Conservation (phyloP, 2,113 vertebrate species). For the Upupa epops region DNA sequence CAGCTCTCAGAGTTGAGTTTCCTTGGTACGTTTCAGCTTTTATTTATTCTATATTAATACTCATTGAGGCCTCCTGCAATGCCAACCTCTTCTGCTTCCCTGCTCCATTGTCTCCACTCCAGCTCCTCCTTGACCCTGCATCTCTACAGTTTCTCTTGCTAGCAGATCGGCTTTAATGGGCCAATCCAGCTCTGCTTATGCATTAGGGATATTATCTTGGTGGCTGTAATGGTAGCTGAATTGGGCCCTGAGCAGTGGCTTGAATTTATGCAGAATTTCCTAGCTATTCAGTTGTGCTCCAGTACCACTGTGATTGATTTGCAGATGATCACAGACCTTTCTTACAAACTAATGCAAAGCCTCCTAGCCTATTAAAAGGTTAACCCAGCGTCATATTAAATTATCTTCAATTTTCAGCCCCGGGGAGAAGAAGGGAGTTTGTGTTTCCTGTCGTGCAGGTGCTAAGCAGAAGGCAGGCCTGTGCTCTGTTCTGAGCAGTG, state of each 20-base stretch:
- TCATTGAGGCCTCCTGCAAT: slow-evolving; percentile 30
- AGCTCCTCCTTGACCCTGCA: neutral
- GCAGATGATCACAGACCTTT: neutral
- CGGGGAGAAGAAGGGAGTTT: neutral
- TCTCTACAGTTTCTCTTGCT: neutral
- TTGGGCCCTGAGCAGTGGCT: neutral
- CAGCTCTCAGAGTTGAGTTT: neutral
- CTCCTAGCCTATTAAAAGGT: slow-evolving; percentile 32
- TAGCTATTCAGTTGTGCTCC: neutral
- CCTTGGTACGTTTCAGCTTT: slow-evolving; percentile 36
- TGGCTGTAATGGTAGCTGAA: slow-evolving; percentile 19
- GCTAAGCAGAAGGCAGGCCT: neutral
- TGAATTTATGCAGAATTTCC: neutral
- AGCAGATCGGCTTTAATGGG: neutral
- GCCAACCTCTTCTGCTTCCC: slow-evolving; percentile 14
- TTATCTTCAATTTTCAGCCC: neutral
- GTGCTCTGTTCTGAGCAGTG: neutral
- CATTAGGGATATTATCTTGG: neutral
- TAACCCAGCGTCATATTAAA: neutral
- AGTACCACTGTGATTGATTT: neutral
- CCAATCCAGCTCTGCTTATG: slow-evolving; percentile 2
- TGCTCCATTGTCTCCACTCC: slow-evolving; percentile 29
- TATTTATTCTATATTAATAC: neutral
- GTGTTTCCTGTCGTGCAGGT: neutral
- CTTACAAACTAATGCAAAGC: slow-evolving; percentile 18